Conservation (phyloP, 2,113 vertebrate species). For the Rhegmatorhina hoffmannsi region DNA sequence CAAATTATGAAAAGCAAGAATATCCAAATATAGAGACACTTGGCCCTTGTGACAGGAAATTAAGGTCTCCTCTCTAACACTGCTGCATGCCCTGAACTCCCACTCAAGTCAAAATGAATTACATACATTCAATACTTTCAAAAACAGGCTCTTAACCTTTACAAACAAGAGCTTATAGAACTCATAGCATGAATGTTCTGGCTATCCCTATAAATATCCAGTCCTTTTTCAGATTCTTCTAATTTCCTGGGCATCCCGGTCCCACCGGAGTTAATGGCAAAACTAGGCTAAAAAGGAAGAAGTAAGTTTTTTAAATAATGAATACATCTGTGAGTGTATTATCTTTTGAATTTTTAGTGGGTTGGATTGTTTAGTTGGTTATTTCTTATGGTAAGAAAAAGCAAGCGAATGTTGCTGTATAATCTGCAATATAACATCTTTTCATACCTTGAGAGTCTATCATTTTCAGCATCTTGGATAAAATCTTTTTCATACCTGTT, state of each 20-base stretch:
- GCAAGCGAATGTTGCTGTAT: not conserved
- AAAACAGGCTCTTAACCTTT: slow-evolving; percentile 32
- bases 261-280: not conserved
- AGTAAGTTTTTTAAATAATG: not conserved
- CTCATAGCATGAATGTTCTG: not conserved
- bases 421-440: not conserved
- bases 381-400: not conserved
- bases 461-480: not conserved
- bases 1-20: slow-evolving; percentile 21
- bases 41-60: slow-evolving; percentile 39
- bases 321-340: not conserved
- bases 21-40: slow-evolving; percentile 19
- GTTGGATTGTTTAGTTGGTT: not conserved
- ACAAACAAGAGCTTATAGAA: not conserved
- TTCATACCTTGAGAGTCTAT: not conserved
- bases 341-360: not conserved
- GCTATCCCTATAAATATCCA: not conserved
- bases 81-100: not conserved
- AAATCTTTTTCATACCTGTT: not conserved
- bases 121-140: not conserved
- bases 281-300: not conserved
- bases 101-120: not conserved
- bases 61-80: slow-evolving; percentile 22
- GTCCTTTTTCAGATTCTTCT: not conserved
- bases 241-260: not conserved